Base-by-base conservation (phyloP, 2,113 vertebrate genomes). In the Neodontobutis hainanensis region DNA sequence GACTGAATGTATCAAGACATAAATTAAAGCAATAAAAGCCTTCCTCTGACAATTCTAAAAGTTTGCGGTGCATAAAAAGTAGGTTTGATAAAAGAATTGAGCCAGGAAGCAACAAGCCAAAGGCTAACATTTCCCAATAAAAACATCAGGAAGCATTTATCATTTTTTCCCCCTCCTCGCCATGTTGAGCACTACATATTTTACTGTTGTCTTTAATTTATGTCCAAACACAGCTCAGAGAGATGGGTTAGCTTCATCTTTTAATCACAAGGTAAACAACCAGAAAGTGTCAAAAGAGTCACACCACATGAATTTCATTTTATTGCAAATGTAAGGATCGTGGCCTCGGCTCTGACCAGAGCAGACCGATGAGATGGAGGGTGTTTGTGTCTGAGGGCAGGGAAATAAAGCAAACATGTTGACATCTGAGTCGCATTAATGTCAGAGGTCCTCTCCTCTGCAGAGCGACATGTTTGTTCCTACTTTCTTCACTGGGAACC, bases 401-500 rank as follows among this genome's bases (percentile, higher is more conserved):
- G 15, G 48, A 61, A 73, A 81, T 58, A 47, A 63, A 81, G 51
- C 64, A 64, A 73, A 65, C 62, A 56, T 55, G 49, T 65, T 48
- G 62, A 77, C 81, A 85, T 90, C 84, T 90, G 88, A 87, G 72
- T 76, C 38, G 11, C 47, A 86, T 87, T 88, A 88, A 65, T 73
- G 72, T 14, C 56, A 51, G 59, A 61, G 50, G 53, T 76, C 45
- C 9, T 70, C 60, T 65, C 67, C 42, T 74, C 55, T 62, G 4
- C 19, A 42, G 63, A 16, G 55, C 15, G 11, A 59, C 55, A 69
- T 73, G 66, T 64, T 80, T 79, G 77, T 76, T 70, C 65, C 68
- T 78, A 67, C 49, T 35, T 77, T 62, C 36, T 65, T 63, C 70
- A 51, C 59, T 14, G 62, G 70, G 75, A 80, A 70, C 64, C 75